These are phyloP conservation scores for Eurosta solidaginis DNA, from an alignment of 1,140 invertebrate genomes.

Conservation along the genomic window DNA sequence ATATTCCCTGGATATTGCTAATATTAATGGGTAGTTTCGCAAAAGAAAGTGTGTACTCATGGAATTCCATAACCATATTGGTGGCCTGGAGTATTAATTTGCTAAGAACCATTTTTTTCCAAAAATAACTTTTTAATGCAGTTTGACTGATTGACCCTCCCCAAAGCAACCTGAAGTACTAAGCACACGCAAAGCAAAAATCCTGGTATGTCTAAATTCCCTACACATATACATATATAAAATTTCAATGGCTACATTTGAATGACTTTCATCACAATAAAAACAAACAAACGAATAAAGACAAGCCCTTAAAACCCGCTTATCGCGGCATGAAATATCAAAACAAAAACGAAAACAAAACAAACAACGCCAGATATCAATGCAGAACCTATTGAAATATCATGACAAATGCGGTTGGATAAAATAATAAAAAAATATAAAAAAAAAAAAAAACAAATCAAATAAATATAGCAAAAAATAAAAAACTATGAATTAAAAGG, in stretches of 20 bases:
- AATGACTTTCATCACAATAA: not conserved
- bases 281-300: not conserved
- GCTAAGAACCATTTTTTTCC: too few relatives aligned
- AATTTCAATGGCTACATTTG: too few relatives aligned
- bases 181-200: not conserved
- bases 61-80: too few relatives aligned
- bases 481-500: not conserved
- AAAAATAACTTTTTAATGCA: too few relatives aligned
- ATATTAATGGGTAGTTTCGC: too few relatives aligned
- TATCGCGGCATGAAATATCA: not conserved
- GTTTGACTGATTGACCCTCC: too few relatives aligned
- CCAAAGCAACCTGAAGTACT: too few relatives aligned
- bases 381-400: not conserved
- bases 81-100: too few relatives aligned
- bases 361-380: not conserved
- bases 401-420: not conserved
- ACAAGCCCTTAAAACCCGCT: conserved; percentile 1
- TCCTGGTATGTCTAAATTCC: not conserved
- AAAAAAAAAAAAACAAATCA: not conserved
- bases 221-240: not conserved
- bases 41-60: too few relatives aligned
- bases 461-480: not conserved
- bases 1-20: too few relatives aligned
- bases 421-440: not conserved
- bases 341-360: not conserved